Evolutionary conservation across 2,113 vertebrate species (phyloP), one percentile per base, ranked within the genome.

Genomic region (Petrocephalus microphthalmus): DNA sequence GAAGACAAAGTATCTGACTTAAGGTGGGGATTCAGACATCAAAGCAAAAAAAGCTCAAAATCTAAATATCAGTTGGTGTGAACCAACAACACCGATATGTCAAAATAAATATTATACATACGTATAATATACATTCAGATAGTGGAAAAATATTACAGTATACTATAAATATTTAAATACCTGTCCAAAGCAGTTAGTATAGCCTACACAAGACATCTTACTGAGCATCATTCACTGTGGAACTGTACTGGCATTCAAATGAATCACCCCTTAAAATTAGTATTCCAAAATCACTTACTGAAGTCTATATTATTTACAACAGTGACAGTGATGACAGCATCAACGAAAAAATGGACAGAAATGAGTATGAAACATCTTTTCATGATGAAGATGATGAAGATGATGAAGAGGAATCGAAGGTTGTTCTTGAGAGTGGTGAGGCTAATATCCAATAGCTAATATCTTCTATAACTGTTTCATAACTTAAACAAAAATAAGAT

Each of bases 391-490:
- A 88, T 1, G 87, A 90, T 5, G 86, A 85, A 29, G 88, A 87
- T 0, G 83, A 87, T n/a, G 85, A 90, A 67, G 86, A 6, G 13
- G 56, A 85, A 54, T 0, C 20, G 7, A 47, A 86, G n/a, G 89
- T 91, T 20, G 6, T 90, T 47, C 90, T 93, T 60, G 87, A 91
- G 29, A 92, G 87, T 10, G 94, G 95, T 96, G 64, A 93, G 94
- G 11, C 25, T 67, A 67, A 67, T 67, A 13, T 67, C 3, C n/a
- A 67, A 25, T 25, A 8, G 3, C 42, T 42, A 42, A 42, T 64
- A 64, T 7, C 8, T 64, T 64, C 60, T 64, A 64, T n/a, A 25
- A 64, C 60, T 25, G 25, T 67, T 67, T 67, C 60, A 29, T 29
- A 67, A 2, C 15, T 54, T 13, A 67, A n/a, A 67, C n/a, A n/a